Percentiles rank a stretch among this genome's conserved stretches.
phyloP scores from a whole-genome alignment of 2,888 invertebrate genomes.

The Eremobia ochroleuca region DNA sequence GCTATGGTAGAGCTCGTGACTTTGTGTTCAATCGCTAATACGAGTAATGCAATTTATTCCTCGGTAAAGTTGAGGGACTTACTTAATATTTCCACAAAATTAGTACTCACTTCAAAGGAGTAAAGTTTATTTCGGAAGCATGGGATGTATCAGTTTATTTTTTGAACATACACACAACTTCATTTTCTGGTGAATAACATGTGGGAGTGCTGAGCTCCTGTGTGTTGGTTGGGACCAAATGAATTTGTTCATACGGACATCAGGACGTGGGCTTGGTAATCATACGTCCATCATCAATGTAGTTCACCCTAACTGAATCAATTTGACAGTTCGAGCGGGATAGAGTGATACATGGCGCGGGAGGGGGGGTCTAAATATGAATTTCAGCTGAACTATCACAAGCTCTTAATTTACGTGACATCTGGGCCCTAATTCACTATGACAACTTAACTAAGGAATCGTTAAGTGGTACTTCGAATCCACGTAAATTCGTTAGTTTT shows the following conservation, averaged over 20 bases:
- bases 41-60: background rate
- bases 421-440: background rate
- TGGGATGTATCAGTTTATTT: background rate
- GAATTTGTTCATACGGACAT: too few species aligned
- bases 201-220: background rate
- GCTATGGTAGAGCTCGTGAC: background rate
- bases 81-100: background rate
- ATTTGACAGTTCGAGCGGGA: too few species aligned
- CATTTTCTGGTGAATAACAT: background rate
- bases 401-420: too few species aligned
- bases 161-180: background rate
- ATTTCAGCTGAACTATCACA: too few species aligned
- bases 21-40: background rate
- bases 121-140: background rate
- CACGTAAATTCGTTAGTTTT: background rate
- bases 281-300: too few species aligned
- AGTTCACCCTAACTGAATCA: too few species aligned
- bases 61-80: background rate
- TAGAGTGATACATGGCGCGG: too few species aligned
- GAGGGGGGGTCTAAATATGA: too few species aligned
- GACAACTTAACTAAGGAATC: too few species aligned
- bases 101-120: too few species aligned
- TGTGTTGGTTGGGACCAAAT: background rate
- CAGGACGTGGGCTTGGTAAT: too few species aligned
- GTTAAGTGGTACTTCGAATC: background rate